Base-by-base conservation (phyloP, 2,888 invertebrate species). In the Chymomyza amoena region DNA sequence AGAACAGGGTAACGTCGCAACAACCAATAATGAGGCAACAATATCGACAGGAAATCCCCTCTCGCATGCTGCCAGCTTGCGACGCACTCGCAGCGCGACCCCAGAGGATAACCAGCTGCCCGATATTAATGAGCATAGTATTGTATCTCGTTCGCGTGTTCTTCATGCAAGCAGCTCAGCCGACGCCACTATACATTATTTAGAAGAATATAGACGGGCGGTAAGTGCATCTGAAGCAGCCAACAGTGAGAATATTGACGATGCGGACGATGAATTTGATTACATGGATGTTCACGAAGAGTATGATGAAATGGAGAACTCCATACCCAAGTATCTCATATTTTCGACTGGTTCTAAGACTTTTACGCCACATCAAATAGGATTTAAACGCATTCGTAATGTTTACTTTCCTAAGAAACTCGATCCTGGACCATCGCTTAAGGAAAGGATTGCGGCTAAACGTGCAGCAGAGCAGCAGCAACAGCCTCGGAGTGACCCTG, bases 301-400 rank as follows among this genome's bases (percentile, higher is more conserved):
- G 64, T 92, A 92, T 59, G 93, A 93, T 70, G 93, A 93, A 79
- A 93, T 93, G 72, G 94, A 95, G 80, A 96, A 96, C 88, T 95
- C 94, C n/a, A 83, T 91, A 66, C 91, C 91, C 13, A 92, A 92
- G 75, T 91, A 92, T 90, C 93, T 97, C 25, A 96, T 97, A 77
- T 97, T 96, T 90, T 96, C 96, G 1, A 96, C 95, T 28, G 97
- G 97, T 0, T 95, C 95, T 6, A 94, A 95, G 90, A 96, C 97
- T 0, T 97, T 96, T 86, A 96, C 96, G 0, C 97, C 97, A 0
- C 97, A 97, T 92, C 96, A 96, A 92, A 95, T 97, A 77, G 96
- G 95, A 51, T 95, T 96, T 79, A 96, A 96, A 87, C 93, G 95
- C 83, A 95, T 97, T 70, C 93, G 94, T 76, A 93, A 95, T 45